These are phyloP conservation scores for Deilephila elpenor DNA, from an alignment of 2,888 invertebrate species.

Conservation along the genomic window DNA sequence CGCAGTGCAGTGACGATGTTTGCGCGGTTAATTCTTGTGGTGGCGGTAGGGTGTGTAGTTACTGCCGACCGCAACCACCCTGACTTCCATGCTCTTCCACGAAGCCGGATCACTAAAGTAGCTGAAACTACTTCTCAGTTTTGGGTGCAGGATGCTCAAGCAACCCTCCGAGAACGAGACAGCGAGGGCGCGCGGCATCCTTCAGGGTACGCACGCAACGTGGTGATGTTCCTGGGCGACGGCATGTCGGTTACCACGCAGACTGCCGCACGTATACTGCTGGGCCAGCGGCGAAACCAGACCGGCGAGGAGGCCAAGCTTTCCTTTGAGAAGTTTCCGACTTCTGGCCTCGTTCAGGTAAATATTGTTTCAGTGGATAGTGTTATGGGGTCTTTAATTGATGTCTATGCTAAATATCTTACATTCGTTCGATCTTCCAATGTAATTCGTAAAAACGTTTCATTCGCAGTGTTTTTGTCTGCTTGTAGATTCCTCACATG, in stretches of 20 bases:
- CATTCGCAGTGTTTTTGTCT: too few relatives aligned
- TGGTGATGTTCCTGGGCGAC: constrained; percentile 90
- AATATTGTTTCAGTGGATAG: background rate
- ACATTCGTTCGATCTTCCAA: too few relatives aligned
- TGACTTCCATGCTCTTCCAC: constrained; percentile 1
- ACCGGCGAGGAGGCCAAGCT: constrained; percentile 85
- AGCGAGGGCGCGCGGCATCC: constrained; percentile 50
- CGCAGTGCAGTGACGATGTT: background rate
- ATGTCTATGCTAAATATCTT: too few relatives aligned
- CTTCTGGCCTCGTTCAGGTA: constrained; percentile 87
- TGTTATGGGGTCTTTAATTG: too few relatives aligned
- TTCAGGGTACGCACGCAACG: constrained; percentile 65
- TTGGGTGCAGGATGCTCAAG: constrained; percentile 75
- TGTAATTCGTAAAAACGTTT: too few relatives aligned
- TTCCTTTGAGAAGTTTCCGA: constrained; percentile 86
- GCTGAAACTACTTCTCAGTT: constrained; percentile 52
- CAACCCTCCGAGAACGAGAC: constrained; percentile 61
- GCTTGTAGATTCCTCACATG: too few relatives aligned
- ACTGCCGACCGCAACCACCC: constrained; percentile 43
- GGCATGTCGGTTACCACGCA: constrained; percentile 90
- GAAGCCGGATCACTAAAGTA: constrained; percentile 2
- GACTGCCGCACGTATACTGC: constrained; percentile 86
- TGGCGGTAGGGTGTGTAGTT: constrained; percentile 27
- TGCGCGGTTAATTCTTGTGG: constrained; percentile 3
- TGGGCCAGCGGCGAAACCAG: constrained; percentile 82